Evolutionary conservation across 2,113 vertebrate species (phyloP), one percentile per base, ranked within the genome.

Genomic region (Heterochromis multidens): DNA sequence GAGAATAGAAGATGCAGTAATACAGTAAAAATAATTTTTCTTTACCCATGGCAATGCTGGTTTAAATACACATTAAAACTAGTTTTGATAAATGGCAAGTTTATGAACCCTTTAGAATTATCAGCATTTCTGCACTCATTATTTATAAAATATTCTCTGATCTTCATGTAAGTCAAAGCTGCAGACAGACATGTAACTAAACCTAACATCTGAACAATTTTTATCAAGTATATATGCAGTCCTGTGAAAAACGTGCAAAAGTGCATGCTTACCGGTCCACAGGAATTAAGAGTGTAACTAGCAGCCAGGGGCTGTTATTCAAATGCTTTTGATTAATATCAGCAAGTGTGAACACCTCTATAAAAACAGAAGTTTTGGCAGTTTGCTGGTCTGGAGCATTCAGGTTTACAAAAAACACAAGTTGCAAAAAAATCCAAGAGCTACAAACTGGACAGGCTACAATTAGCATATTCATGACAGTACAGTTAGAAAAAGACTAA

Each of bases 161-260:
- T 25, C n/a, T 9, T 40, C 21, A n/a, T 25, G 4, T 40, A 25
- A 13, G 33, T 40, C 13, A 65, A 23, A 65, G 40, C 6, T 1
- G 62, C 0, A 40, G 35, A 65, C 62, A 65, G 33, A 40, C 35
- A 16, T 23, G 12, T 65, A 25, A 1, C 35, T 37, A 65, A 65
- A 35, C n/a, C 13, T 67, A 67, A 67, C 35, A 40, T 65, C 37
- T 14, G 62, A 40, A 65, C 12, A 40, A 23, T 43, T 70, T 43
- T 67, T 25, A 70, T 67, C 13, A 46, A 6, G 63, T 17, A 70
- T 17, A 46, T 16, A 70, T 70, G n/a, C 0, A 67, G 62, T 40
- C 35, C 35, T 23, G 37, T 23, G 14, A 40, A 37, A 0, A 37
- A 14, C n/a, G n/a, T n/a, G n/a, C n/a, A 7, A 23, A 63, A 0